These are phyloP conservation scores for Uria aalge DNA, from an alignment of 2,113 vertebrate species.

Conservation along the genomic window DNA sequence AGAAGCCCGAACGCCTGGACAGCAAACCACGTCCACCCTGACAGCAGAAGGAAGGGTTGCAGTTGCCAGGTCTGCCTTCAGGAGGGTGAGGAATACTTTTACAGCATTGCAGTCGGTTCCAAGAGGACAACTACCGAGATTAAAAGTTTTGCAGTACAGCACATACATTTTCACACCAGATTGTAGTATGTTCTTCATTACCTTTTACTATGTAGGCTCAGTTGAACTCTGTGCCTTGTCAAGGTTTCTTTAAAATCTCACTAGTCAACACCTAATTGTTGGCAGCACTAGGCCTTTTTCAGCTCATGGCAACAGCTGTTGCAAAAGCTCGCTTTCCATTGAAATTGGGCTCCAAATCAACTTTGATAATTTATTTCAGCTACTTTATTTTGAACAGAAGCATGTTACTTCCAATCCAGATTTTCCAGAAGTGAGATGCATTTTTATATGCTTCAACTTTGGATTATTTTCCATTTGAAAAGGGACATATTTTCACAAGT, in stretches of 20 bases:
- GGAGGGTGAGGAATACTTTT: not conserved
- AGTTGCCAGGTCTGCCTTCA: not conserved
- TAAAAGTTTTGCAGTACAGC: not conserved
- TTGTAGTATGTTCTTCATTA: not conserved
- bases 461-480: not conserved
- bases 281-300: not conserved
- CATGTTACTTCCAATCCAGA: not conserved
- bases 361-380: not conserved
- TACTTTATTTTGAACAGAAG: not conserved
- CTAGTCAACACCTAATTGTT: not conserved
- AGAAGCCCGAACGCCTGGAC: rapidly evolving
- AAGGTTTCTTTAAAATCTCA: not conserved
- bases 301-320: not conserved
- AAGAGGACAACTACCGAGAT: not conserved
- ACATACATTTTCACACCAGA: not conserved
- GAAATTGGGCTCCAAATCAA: not conserved
- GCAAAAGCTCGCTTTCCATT: not conserved
- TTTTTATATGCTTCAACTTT: not conserved
- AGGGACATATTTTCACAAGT: not conserved
- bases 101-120: not conserved
- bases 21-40: not conserved
- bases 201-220: not conserved
- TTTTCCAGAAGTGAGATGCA: not conserved
- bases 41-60: not conserved
- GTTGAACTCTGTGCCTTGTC: not conserved